Evolutionary conservation across 2,797 vertebrate species (phyloP).

Genomic region (Sphenopsis melanotis): DNA sequence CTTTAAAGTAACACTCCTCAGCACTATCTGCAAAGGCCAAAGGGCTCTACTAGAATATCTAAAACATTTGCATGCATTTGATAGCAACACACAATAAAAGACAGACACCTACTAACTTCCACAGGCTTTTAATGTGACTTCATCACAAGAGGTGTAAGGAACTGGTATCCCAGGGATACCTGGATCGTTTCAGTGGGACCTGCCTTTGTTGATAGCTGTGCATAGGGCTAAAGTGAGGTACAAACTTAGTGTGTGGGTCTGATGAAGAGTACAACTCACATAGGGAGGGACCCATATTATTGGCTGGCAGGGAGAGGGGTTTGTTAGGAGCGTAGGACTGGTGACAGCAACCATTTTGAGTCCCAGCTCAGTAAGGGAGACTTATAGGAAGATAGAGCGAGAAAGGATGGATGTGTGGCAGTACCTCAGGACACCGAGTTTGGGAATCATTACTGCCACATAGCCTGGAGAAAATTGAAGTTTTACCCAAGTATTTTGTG

Average conservation of each 20-base stretch:
- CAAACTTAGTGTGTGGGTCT: background rate
- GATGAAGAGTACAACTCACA: background rate
- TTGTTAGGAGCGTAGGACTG: background rate
- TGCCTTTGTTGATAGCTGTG: background rate
- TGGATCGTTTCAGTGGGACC: background rate
- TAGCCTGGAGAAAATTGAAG: background rate
- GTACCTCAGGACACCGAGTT: background rate
- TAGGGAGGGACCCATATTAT: background rate
- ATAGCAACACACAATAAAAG: background rate
- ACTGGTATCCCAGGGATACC: background rate
- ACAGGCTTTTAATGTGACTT: background rate
- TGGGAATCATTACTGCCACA: background rate
- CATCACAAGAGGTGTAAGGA: background rate
- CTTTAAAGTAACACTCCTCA: background rate
- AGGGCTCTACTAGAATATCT: background rate
- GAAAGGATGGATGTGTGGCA: background rate
- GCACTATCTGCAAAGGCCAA: background rate
- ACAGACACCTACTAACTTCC: background rate
- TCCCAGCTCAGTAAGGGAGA: background rate
- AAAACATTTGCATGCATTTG: background rate
- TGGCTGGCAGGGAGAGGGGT: background rate
- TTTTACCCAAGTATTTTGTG: background rate
- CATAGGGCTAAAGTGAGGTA: rapidly evolving
- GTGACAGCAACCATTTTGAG: background rate
- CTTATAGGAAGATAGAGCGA: rapidly evolving